A percentile compares a stretch with the other conserved stretches of the same genome.
Conservation (phyloP, 2,113 vertebrate species). For the Casuarius casuarius region DNA sequence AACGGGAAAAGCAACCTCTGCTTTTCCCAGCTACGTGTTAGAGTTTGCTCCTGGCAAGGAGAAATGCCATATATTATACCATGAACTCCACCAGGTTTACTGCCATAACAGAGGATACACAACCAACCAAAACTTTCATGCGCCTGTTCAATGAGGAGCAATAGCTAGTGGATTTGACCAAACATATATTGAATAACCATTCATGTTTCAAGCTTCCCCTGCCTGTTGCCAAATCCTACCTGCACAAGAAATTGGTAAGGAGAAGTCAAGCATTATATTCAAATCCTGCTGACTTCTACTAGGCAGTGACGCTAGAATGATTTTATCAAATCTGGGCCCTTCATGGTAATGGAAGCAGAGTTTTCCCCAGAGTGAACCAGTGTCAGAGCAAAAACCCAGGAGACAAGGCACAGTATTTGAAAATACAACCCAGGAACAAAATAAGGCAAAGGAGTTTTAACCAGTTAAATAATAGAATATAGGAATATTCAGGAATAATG, state of each 20-base stretch:
- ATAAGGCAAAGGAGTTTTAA: neutral
- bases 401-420: neutral
- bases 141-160: neutral
- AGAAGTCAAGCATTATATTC: conserved; percentile 28
- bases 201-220: neutral
- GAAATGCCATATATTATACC: neutral
- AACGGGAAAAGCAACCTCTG: neutral
- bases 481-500: neutral
- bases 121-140: neutral
- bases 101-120: neutral
- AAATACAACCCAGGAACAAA: neutral
- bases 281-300: conserved; percentile 61
- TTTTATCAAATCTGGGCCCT: conserved; percentile 38
- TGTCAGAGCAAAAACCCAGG: neutral
- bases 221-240: neutral
- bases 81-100: neutral
- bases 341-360: neutral
- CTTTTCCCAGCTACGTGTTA: neutral
- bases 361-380: conserved; percentile 47
- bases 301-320: conserved; percentile 32
- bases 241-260: neutral
- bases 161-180: neutral
- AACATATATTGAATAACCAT: neutral
- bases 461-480: neutral
- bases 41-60: conserved; percentile 14